Evolutionary conservation across 2,888 invertebrate species (phyloP), one percentile per base, ranked within the genome.

Genomic region (Desoria tigrina): DNA sequence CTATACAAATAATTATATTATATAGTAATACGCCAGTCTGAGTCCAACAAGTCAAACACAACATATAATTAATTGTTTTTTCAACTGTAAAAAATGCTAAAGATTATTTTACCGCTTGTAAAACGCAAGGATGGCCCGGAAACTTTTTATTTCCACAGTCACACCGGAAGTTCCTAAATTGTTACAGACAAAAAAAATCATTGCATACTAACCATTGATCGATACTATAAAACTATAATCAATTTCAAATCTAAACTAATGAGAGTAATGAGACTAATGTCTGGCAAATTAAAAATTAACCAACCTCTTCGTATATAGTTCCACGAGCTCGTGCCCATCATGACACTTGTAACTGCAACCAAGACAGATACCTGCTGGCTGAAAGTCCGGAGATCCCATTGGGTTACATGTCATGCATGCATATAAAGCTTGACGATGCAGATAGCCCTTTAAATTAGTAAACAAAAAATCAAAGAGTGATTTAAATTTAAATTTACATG

Each of bases 321-420:
- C 98, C 57, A 95, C 83, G 1, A 99, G 84, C 42, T 97, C 92
- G 81, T 99, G 99, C 59, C 91, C 92, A 78, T 95, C 95, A 79
- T 99, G 99, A 77, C 99, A 99, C 68, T 88, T 87, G 72, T 91
- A 88, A 78, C 92, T 90, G 80, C 99, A 99, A 1, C 96, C 98
- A 1, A 97, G 83, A 80, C 98, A 99, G 27, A 98, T 83, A 3
- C 94, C 97, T 42, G 92, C 94, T 65, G 86, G 82, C 77, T 86
- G 85, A 0, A 81, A 78, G 76, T 87, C 84, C 1, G 80, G 79
- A 77, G 85, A 85, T 7, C 85, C 84, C 69, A 86, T 86, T 1
- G 86, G 84, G 74, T 87, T 87, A 80, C 99, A 99, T 1, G 97
- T 97, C 61, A 89, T 81, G 79, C 99, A 99, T 0, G 96, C 89